Evolutionary conservation across 2,797 vertebrate genomes (phyloP).

Genomic region (Hydrophis major): DNA sequence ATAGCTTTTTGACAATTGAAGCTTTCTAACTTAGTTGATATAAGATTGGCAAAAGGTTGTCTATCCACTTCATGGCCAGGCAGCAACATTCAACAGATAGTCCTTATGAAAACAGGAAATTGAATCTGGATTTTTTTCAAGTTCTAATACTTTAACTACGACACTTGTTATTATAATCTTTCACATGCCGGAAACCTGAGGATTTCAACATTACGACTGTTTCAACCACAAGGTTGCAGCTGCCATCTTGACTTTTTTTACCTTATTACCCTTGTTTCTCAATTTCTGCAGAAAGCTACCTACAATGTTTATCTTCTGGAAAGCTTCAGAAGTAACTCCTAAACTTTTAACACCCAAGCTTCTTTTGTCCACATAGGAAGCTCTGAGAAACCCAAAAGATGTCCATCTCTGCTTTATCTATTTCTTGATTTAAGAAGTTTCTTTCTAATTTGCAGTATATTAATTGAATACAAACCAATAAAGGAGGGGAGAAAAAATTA

Average conservation of each 20-base stretch:
- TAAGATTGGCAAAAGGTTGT: not conserved
- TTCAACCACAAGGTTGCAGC: not conserved
- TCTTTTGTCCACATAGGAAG: not conserved
- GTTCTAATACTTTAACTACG: not conserved
- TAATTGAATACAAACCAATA: conserved; percentile 4
- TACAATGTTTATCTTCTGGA: not conserved
- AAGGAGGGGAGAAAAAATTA: not conserved
- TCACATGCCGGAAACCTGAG: not conserved
- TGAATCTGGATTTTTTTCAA: not conserved
- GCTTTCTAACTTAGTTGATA: not conserved
- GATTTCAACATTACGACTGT: not conserved
- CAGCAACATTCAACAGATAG: not conserved
- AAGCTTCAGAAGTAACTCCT: not conserved
- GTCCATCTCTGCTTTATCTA: not conserved
- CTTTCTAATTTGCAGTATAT: conserved; percentile 1
- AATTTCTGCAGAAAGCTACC: not conserved
- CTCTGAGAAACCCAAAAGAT: not conserved
- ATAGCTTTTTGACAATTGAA: not conserved
- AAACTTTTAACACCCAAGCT: not conserved
- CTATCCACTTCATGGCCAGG: not conserved
- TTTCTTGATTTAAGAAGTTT: not conserved
- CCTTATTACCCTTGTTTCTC: not conserved
- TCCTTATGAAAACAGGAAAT: not conserved
- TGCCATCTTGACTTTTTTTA: not conserved
- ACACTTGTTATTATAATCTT: not conserved